Percentiles rank a stretch among this genome's conserved stretches.
phyloP scores from a whole-genome alignment of 2,797 vertebrate genomes.

The Tangara arthus region DNA sequence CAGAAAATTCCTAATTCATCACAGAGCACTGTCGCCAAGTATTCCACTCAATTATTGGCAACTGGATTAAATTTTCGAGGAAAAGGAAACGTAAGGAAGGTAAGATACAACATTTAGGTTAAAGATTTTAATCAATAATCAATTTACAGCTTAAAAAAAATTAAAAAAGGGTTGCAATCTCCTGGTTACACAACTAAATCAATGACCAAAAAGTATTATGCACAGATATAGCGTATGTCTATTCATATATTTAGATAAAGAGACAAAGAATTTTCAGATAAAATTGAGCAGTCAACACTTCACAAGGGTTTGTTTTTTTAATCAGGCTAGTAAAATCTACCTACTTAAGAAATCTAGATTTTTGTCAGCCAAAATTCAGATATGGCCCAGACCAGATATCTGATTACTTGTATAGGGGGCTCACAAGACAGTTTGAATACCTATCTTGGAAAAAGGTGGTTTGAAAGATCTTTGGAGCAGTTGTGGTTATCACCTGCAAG shows the following conservation, averaged over 20 bases:
- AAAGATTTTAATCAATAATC: neutral
- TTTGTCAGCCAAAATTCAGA: neutral
- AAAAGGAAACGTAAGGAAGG: neutral
- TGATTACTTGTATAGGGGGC: neutral
- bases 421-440: neutral
- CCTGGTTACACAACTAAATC: neutral
- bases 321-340: neutral
- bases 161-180: neutral
- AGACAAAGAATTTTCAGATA: neutral
- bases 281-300: neutral
- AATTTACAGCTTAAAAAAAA: neutral
- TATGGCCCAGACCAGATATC: neutral
- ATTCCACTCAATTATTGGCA: neutral
- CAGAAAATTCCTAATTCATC: neutral
- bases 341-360: neutral
- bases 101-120: neutral
- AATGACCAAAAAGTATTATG: neutral
- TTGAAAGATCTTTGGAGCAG: neutral
- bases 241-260: neutral
- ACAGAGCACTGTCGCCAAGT: neutral
- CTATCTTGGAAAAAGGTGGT: fast-evolving
- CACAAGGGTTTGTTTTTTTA: neutral
- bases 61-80: neutral
- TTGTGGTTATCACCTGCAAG: neutral
- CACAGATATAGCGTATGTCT: neutral